Percentiles rank a stretch among this genome's conserved stretches.
Conservation (phyloP, 2,797 vertebrate genomes). For the Acanthopagrus latus region DNA sequence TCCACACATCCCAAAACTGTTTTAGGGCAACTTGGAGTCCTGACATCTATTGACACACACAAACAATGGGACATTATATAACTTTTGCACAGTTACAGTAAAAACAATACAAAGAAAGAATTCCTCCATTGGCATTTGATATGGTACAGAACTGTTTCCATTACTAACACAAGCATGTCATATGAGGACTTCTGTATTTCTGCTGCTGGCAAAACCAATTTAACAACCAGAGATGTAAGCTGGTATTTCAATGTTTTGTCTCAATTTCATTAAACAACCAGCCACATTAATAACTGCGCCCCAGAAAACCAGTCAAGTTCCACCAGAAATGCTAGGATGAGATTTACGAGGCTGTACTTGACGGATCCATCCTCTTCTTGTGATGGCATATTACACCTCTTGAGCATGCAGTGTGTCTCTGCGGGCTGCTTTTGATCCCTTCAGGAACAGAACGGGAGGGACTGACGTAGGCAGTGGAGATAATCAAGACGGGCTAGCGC, state of each 20-base stretch:
- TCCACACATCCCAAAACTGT: too few species aligned
- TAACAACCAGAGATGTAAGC: not conserved
- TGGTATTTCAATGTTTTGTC: not conserved
- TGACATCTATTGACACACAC: not conserved
- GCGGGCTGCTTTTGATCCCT: conserved; percentile 54
- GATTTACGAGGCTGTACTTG: conserved; percentile 29
- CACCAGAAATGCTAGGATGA: conserved; percentile 11
- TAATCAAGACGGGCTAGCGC: conserved; percentile 23
- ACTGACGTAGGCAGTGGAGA: conserved; percentile 23
- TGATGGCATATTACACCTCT: conserved; percentile 44
- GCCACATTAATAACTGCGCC: not conserved
- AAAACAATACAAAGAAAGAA: not conserved
- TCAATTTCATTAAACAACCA: conserved; percentile 16
- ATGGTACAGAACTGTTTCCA: not conserved
- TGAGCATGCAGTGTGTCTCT: conserved; percentile 42
- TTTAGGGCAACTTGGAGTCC: too few species aligned
- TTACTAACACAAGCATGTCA: not conserved
- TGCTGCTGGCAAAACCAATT: not conserved
- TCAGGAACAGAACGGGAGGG: conserved; percentile 37
- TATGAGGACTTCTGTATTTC: conserved; percentile 1
- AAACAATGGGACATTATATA: not conserved
- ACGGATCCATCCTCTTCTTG: conserved; percentile 35
- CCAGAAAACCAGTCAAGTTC: conserved; percentile 9
- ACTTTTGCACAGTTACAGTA: not conserved
- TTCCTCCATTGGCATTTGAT: not conserved